Conservation (phyloP, 2,113 vertebrate species). For the Siniperca knerii region DNA sequence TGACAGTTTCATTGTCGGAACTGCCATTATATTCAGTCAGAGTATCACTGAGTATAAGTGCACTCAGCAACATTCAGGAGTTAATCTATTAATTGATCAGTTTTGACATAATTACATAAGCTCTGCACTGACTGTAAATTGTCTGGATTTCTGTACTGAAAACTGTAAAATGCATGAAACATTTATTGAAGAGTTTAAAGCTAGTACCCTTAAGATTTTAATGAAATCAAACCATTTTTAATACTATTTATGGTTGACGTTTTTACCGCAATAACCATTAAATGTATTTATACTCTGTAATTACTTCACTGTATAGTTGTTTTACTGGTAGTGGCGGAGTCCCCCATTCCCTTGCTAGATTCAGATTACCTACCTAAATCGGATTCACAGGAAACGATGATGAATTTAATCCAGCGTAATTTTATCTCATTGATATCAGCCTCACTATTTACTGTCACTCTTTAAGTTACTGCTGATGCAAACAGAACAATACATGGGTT, state of each 20-base stretch:
- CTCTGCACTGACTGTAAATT: not conserved
- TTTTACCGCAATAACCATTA: not conserved
- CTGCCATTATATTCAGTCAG: constrained; percentile 13
- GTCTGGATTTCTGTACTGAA: not conserved
- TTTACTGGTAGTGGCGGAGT: not conserved
- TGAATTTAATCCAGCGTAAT: not conserved
- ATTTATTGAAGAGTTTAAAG: not conserved
- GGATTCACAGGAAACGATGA: not conserved
- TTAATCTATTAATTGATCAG: constrained; percentile 39
- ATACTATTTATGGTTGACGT: not conserved
- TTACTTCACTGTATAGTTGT: not conserved
- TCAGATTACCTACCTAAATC: not conserved
- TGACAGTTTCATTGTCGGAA: constrained; percentile 26
- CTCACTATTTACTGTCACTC: not conserved
- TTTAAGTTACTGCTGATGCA: not conserved
- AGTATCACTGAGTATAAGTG: not conserved
- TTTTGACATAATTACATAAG: not conserved
- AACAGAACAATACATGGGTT: not conserved
- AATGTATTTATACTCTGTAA: not conserved
- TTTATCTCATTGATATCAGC: not conserved
- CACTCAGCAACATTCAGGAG: not conserved
- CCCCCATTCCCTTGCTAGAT: not conserved
- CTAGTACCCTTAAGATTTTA: not conserved
- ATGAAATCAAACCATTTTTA: not conserved
- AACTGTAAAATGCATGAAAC: not conserved